phyloP scores from a whole-genome alignment of 2,888 invertebrate species.

The Drosophila kambysellisi region DNA sequence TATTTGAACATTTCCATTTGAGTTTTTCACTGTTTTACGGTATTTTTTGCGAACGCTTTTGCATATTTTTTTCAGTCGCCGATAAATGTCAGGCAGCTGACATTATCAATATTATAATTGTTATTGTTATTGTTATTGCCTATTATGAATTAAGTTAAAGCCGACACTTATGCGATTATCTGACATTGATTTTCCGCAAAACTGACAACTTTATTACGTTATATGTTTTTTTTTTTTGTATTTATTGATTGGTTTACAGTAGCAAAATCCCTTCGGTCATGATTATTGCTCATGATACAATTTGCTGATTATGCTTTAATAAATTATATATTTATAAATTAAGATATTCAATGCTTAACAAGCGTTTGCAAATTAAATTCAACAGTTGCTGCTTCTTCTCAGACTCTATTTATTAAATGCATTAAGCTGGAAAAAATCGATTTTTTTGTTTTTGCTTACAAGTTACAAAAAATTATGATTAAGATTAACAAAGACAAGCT shows the following conservation, averaged over 20 bases:
- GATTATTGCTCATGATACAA: not conserved
- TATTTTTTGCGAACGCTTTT: constrained; percentile 40
- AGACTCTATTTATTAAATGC: not conserved
- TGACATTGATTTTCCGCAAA: constrained; percentile 38
- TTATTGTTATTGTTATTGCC: constrained; percentile 45
- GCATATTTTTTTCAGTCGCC: constrained; percentile 46
- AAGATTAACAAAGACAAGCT: no score
- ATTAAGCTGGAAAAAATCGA: no score
- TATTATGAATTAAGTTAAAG: constrained; percentile 64
- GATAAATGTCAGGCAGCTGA: constrained; percentile 57
- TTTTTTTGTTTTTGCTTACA: no score
- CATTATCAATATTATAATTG: constrained; percentile 51
- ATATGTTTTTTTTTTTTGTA: not conserved
- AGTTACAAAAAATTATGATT: no score
- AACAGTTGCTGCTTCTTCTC: not conserved
- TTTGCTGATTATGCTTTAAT: not conserved
- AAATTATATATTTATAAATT: not conserved
- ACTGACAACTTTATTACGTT: constrained; percentile 1
- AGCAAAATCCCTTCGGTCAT: not conserved
- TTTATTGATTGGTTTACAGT: not conserved
- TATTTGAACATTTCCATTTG: constrained; percentile 40
- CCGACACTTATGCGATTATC: constrained; percentile 41
- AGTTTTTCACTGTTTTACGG: constrained; percentile 11
- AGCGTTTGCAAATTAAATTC: not conserved
- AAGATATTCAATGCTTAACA: not conserved